Conservation (phyloP, 2,888 invertebrate genomes). For the Lypha dubia region DNA sequence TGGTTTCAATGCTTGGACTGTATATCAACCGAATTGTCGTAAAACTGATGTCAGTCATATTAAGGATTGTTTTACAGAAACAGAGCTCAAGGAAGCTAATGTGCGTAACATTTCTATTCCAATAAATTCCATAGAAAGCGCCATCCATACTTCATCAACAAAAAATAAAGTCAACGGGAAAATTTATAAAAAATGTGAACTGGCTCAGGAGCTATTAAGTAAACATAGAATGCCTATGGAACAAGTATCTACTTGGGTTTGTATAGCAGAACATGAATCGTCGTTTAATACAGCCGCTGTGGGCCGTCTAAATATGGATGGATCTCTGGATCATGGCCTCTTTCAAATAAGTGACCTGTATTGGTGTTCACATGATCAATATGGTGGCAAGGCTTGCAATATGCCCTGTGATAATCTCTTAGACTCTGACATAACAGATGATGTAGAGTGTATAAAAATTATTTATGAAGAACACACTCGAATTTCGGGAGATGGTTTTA, state of each 20-base stretch:
- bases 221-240: constrained; percentile 84
- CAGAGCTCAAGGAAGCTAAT: constrained; percentile 45
- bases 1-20: constrained; percentile 89
- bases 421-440: constrained; percentile 88
- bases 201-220: constrained; percentile 86
- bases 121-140: not conserved
- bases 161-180: constrained; percentile 82
- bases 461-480: constrained; percentile 87
- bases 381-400: constrained; percentile 86
- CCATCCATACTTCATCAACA: not conserved
- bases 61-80: constrained; percentile 74
- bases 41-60: constrained; percentile 83
- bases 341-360: constrained; percentile 89
- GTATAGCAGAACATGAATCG: constrained; percentile 88
- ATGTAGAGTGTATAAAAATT: constrained; percentile 86
- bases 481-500: constrained; percentile 88
- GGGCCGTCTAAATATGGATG: constrained; percentile 79
- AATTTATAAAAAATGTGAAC: constrained; percentile 86
- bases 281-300: constrained; percentile 87
- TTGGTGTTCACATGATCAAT: constrained; percentile 86
- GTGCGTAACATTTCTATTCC: not conserved
- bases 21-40: constrained; percentile 86
- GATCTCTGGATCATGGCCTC: constrained; percentile 87
- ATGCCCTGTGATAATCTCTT: constrained; percentile 86
- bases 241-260: constrained; percentile 86